Percentiles rank a stretch among this genome's conserved stretches.
phyloP scores from a whole-genome alignment of 2,888 invertebrate species.

The Drosophila nigricruria region DNA sequence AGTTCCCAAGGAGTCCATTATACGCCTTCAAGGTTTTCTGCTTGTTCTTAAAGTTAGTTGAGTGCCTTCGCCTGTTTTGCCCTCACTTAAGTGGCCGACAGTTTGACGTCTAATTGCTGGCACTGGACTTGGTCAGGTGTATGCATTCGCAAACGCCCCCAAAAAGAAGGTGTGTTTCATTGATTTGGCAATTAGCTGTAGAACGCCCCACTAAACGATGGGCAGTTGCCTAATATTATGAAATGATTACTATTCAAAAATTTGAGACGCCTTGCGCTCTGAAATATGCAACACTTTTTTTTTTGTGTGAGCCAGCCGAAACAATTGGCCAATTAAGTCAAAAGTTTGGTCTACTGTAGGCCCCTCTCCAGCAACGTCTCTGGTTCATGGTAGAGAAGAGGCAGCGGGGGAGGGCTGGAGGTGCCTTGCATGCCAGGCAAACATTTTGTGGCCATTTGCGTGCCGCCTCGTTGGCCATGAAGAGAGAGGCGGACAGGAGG shows the following conservation, averaged over 20 bases:
- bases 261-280: slow-evolving; percentile 21
- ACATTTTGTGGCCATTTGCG: slow-evolving; percentile 72
- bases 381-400: background rate
- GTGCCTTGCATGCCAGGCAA: slow-evolving; percentile 62
- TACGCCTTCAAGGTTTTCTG: background rate
- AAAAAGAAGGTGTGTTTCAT: slow-evolving; percentile 16
- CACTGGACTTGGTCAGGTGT: slow-evolving; percentile 1
- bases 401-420: background rate
- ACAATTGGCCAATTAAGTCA: slow-evolving; percentile 73
- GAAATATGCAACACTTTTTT: slow-evolving; percentile 66
- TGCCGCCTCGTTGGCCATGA: slow-evolving; percentile 49
- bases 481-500: background rate
- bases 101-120: slow-evolving; percentile 45
- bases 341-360: slow-evolving; percentile 48
- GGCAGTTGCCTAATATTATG: slow-evolving; percentile 18
- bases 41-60: background rate
- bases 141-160: slow-evolving; percentile 15
- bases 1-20: background rate
- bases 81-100: slow-evolving; percentile 49
- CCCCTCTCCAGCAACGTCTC: background rate
- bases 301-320: slow-evolving; percentile 51
- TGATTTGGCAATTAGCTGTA: slow-evolving; percentile 54
- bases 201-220: slow-evolving; percentile 40
- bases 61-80: slow-evolving; percentile 16
- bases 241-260: slow-evolving; percentile 14